Evolutionary conservation across 2,888 invertebrate genomes (phyloP), one percentile per base, ranked within the genome.

Genomic region (Cheiracanthium punctorium): DNA sequence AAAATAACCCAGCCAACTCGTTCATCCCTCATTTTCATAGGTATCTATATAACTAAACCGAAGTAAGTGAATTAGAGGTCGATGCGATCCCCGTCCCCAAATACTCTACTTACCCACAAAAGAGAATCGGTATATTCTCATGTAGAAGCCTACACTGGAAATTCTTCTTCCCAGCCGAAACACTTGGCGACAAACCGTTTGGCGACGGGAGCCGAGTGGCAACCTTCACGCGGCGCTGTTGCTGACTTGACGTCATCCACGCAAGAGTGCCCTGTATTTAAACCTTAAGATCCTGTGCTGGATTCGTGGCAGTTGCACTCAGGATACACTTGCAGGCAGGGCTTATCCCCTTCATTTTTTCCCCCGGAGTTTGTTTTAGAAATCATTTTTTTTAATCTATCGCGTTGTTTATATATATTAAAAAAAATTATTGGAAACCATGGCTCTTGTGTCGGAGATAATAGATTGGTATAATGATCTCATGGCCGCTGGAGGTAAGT

Each of bases 241-340:
- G 43, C 74, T 73, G 79, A 67, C 29, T 32, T 85, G 79, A 85
- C 84, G 84, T 85, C 84, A 85, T 24, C 79, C 58, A 85, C 84
- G 84, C 84, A 85, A 85, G 84, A 85, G 79, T 85, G 84, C 79
- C 79, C 74, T 58, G 79, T 85, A 85, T 85, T 85, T 85, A 85
- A 85, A 85, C 79, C 69, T 69, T 79, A 84, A 73, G 69, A 69
- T 69, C 48, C 69, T 37, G 24, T 12, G 7, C 70, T 41, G 58
- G 37, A 69, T 69, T 85, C 79, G 84, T 79, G 72, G 77, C 72
- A 81, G 69, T 75, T 58, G 79, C 79, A 69, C 73, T 29, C 67
- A 79, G 84, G 79, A 85, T 85, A 85, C 58, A 41, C 65, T 73
- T 70, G 48, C 37, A 14, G 70, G 29, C 30, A 67, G 79, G 79